phyloP scores from a whole-genome alignment of 1,140 invertebrate genomes.

The Campoletis sonorensis region DNA sequence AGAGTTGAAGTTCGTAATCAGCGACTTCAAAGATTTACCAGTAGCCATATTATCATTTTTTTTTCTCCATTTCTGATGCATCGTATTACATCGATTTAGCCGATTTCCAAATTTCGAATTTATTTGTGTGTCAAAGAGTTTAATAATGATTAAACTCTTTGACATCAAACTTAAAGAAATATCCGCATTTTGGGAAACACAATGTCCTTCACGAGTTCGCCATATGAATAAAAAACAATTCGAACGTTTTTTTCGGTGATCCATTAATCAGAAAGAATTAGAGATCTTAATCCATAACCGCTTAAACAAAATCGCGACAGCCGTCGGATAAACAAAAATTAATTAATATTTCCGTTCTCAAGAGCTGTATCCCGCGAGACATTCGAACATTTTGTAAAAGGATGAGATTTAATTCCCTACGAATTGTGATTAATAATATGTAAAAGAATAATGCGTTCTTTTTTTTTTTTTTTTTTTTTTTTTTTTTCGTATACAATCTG shows the following conservation, averaged over 20 bases:
- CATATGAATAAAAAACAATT: background rate
- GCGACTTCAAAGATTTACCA: no score
- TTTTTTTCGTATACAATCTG: background rate
- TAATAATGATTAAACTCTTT: no score
- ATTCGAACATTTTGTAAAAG: background rate
- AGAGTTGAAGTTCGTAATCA: no score
- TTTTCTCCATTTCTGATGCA: no score
- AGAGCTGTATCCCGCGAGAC: background rate
- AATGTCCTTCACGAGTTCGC: no score
- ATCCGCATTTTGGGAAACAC: no score
- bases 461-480: background rate
- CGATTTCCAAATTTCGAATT: no score
- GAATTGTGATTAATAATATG: background rate
- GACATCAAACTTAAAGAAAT: no score
- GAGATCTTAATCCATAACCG: background rate
- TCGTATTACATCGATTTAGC: no score
- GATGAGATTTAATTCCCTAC: background rate
- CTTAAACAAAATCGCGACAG: background rate
- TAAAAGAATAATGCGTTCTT: background rate
- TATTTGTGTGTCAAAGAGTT: no score
- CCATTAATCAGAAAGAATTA: background rate
- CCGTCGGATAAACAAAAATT: background rate
- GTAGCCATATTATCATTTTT: no score
- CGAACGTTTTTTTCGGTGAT: background rate
- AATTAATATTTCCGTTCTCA: background rate